Evolutionary conservation across 2,797 vertebrate genomes (phyloP).

Genomic region (Amniataba percoides): DNA sequence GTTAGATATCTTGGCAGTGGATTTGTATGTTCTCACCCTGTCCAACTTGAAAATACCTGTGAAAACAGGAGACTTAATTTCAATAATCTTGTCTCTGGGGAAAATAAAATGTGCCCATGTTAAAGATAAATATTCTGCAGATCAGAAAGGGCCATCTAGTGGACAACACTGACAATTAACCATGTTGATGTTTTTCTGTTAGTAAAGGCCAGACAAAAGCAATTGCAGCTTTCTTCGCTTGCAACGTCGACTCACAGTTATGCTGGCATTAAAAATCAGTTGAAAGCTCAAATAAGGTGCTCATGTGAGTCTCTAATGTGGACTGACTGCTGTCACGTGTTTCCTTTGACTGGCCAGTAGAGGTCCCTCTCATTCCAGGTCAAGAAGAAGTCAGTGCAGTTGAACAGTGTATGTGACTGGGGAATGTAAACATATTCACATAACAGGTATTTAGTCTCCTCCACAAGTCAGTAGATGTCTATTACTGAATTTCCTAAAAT

Average conservation of each 20-base stretch:
- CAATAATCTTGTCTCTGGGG: not conserved
- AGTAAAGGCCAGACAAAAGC: not conserved
- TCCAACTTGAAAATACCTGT: not conserved
- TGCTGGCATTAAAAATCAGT: not conserved
- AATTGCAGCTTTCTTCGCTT: not conserved
- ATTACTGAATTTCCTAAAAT: not conserved
- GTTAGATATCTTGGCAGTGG: not conserved
- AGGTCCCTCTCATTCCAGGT: constrained; percentile 51
- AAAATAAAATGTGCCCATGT: not conserved
- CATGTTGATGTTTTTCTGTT: not conserved
- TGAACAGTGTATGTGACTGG: not conserved
- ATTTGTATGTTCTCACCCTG: not conserved
- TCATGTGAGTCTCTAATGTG: not conserved
- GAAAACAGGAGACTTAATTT: not conserved
- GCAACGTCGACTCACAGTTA: not conserved
- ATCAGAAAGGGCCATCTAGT: constrained; percentile 62
- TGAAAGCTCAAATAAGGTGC: not conserved
- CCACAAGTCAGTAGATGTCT: not conserved
- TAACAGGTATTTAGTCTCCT: not conserved
- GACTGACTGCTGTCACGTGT: not conserved
- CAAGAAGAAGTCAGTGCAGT: not conserved
- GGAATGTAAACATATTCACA: not conserved
- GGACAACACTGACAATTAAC: constrained; percentile 23
- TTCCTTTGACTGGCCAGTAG: constrained; percentile 57
- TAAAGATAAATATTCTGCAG: constrained; percentile 7